Percentiles rank a stretch among this genome's conserved stretches.
Conservation (phyloP, 2,888 invertebrate species). For the Drosophila dives region DNA sequence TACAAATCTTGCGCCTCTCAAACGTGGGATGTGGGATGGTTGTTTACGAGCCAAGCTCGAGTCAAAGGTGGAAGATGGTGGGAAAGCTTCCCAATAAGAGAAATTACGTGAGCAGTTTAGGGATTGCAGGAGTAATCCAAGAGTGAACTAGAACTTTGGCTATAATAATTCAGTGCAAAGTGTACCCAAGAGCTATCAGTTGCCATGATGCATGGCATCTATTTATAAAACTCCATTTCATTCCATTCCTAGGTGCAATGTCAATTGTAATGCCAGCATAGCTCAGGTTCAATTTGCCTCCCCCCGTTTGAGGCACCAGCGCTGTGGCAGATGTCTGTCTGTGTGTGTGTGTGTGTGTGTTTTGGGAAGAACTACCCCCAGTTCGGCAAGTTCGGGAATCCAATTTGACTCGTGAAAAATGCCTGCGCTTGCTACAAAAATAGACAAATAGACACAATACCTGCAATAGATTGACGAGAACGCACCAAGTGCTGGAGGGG, state of each 20-base stretch:
- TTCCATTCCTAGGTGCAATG: constrained; percentile 51
- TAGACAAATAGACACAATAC: constrained; percentile 70
- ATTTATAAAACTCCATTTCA: constrained; percentile 54
- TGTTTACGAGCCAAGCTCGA: constrained; percentile 33
- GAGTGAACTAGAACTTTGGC: constrained; percentile 8
- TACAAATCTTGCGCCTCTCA: constrained; percentile 39
- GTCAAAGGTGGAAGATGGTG: constrained; percentile 20
- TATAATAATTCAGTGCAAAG: constrained; percentile 63
- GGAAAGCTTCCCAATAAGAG: constrained; percentile 1
- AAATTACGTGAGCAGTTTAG: background rate
- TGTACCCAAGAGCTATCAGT: constrained; percentile 57
- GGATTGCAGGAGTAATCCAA: background rate
- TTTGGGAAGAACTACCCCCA: constrained; percentile 60
- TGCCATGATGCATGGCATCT: constrained; percentile 24
- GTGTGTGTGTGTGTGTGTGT: constrained; percentile 31
- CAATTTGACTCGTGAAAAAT: constrained; percentile 71
- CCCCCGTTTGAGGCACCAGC: constrained; percentile 30
- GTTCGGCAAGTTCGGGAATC: constrained; percentile 40
- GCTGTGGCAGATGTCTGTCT: constrained; percentile 57
- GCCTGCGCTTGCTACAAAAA: constrained; percentile 58
- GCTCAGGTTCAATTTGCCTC: constrained; percentile 70
- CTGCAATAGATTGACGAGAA: constrained; percentile 50
- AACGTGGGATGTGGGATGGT: constrained; percentile 24
- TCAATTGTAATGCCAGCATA: constrained; percentile 59
- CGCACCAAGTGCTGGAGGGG: constrained; percentile 39